A percentile compares a stretch with the other conserved stretches of the same genome.
phyloP scores from a whole-genome alignment of 2,797 vertebrate species.

The Centropyge bicolor region DNA sequence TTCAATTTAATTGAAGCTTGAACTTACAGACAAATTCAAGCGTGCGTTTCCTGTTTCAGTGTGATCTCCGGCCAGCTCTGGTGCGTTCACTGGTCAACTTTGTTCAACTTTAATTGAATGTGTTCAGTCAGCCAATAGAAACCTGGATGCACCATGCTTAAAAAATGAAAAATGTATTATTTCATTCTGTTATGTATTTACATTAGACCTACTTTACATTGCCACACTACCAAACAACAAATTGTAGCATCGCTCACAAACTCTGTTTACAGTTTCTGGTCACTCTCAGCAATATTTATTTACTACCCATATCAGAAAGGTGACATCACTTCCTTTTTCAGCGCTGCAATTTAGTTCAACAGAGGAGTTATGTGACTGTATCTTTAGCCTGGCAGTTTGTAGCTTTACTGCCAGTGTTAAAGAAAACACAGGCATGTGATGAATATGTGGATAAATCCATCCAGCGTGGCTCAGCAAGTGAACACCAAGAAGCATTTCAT shows the following conservation, averaged over 20 bases:
- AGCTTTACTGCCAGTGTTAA: background rate
- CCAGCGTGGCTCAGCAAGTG: background rate
- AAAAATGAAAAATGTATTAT: background rate
- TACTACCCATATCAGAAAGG: background rate
- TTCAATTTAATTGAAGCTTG: too few species aligned
- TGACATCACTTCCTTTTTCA: background rate
- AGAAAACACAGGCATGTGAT: background rate
- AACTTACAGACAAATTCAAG: too few species aligned
- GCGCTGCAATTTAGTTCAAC: background rate
- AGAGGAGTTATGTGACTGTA: background rate
- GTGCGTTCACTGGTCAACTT: background rate
- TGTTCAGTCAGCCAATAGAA: background rate
- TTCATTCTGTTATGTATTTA: background rate
- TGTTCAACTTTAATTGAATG: background rate
- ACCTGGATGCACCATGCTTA: background rate
- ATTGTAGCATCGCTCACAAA: background rate
- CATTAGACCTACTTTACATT: too few species aligned
- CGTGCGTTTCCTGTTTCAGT: background rate
- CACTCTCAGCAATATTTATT: background rate
- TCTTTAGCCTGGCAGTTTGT: slow-evolving; percentile 9
- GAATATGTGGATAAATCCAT: background rate
- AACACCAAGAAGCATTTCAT: slow-evolving; percentile 19
- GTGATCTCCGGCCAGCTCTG: background rate
- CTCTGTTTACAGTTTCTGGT: background rate
- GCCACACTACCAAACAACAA: background rate